Conservation (phyloP, 2,797 vertebrate genomes). For the Hypotaenidia philippensis region DNA sequence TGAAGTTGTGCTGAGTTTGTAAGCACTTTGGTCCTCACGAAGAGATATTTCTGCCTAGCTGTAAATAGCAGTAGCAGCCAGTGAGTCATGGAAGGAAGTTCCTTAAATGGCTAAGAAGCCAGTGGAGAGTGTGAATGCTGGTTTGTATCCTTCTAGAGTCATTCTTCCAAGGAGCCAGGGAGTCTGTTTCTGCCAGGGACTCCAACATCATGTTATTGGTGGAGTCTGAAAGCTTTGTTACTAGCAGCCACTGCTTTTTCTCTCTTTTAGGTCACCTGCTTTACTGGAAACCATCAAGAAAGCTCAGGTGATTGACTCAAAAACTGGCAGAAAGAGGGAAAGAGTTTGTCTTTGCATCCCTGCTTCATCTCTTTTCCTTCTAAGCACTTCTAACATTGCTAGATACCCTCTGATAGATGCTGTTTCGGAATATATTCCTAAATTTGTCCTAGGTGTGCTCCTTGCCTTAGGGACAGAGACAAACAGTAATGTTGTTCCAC, state of each 20-base stretch:
- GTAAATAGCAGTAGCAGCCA: neutral
- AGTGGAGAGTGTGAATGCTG: neutral
- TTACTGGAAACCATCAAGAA: neutral
- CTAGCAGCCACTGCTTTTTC: neutral
- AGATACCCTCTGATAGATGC: neutral
- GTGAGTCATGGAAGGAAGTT: rapidly evolving
- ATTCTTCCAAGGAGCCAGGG: neutral
- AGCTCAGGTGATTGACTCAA: neutral
- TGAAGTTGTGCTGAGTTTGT: neutral
- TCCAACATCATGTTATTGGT: neutral
- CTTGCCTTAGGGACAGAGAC: neutral
- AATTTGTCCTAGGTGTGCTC: neutral
- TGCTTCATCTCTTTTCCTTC: neutral
- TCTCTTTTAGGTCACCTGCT: neutral
- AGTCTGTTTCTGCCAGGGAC: neutral
- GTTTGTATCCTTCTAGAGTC: neutral
- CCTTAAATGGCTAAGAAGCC: neutral
- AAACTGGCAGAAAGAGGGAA: neutral
- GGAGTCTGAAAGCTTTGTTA: neutral
- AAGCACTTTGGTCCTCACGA: neutral
- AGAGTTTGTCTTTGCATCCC: neutral
- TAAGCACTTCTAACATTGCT: neutral
- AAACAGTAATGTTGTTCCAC: neutral
- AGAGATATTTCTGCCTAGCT: neutral
- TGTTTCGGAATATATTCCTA: neutral